Evolutionary conservation across 2,888 invertebrate genomes (phyloP), one percentile per base, ranked within the genome.

Genomic region (Xestobium rufovillosum): DNA sequence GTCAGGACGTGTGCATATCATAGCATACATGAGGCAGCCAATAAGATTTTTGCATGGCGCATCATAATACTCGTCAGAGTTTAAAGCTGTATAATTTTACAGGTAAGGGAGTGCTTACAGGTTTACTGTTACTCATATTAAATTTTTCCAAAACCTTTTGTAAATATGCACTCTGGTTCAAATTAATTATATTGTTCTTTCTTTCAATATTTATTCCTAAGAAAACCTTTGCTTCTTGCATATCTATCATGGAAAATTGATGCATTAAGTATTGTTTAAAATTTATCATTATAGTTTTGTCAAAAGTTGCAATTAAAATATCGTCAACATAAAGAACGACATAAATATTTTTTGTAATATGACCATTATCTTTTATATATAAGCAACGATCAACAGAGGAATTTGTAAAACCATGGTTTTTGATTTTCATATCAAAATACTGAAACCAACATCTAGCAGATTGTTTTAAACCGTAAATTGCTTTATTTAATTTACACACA

Each of bases 81-180:
- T 17, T 33, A 17, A 36, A 30, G n/a, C 42, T 27, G 12, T 40
- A 29, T 9, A 41, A 33, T n/a, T 41, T 47, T 10, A 31, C 35
- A 29, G 48, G 47, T 42, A 52, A 47, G 4, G 53, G 54, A 1
- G 52, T 51, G 25, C 14, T 38, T 1, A 35, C 25, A 4, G 44
- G 33, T 14, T 49, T 50, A 34, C 48, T 49, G 11, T 49, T 36
- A 4, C 38, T 27, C 51, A 53, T 52, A 2, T 45, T 33, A 31
- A 51, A 53, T 6, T 43, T 34, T 9, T 37, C 33, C 14, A 56
- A 28, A 14, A 54, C 17, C 11, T 39, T 44, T 29, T 42, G 13
- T 4, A 55, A 23, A 26, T 52, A n/a, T n/a, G n/a, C n/a, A n/a
- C n/a, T n/a, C n/a, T n/a, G n/a, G n/a, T n/a, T n/a, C n/a, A n/a